Conservation (phyloP, 2,113 vertebrate genomes). For the human region DNA sequence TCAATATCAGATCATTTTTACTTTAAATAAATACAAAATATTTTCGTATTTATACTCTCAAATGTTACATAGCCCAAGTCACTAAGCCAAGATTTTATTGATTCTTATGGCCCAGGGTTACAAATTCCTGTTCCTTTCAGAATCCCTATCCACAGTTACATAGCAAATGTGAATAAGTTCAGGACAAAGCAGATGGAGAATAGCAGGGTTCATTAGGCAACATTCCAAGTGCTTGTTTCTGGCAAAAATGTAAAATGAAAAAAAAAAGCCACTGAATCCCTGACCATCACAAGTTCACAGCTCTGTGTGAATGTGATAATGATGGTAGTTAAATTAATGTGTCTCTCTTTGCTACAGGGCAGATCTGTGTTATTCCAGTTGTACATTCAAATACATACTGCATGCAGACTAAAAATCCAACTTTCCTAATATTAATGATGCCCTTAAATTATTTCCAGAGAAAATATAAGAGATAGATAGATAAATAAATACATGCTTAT, state of each 20-base stretch:
- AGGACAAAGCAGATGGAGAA: slow-evolving; percentile 52
- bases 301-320: neutral
- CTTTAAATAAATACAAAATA: slow-evolving; percentile 36
- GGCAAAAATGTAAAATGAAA: neutral
- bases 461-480: neutral
- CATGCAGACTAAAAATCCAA: neutral
- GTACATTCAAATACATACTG: neutral
- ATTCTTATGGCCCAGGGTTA: neutral
- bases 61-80: neutral
- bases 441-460: neutral
- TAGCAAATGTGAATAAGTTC: slow-evolving; percentile 26
- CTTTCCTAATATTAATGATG: neutral
- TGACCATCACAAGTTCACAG: slow-evolving; percentile 13
- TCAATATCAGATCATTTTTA: neutral
- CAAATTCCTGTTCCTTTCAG: slow-evolving; percentile 12
- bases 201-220: slow-evolving; percentile 64
- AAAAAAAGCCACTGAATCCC: slow-evolving; percentile 22
- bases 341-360: neutral
- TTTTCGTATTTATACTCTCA: slow-evolving; percentile 33
- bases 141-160: neutral
- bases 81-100: slow-evolving; percentile 40
- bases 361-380: slow-evolving; percentile 24
- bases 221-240: slow-evolving; percentile 62
- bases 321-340: neutral
- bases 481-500: neutral